A percentile compares a stretch with the other conserved stretches of the same genome.
These are phyloP conservation scores for Plutomurus gul DNA, from an alignment of 1,140 invertebrate species.

Conservation along the genomic window DNA sequence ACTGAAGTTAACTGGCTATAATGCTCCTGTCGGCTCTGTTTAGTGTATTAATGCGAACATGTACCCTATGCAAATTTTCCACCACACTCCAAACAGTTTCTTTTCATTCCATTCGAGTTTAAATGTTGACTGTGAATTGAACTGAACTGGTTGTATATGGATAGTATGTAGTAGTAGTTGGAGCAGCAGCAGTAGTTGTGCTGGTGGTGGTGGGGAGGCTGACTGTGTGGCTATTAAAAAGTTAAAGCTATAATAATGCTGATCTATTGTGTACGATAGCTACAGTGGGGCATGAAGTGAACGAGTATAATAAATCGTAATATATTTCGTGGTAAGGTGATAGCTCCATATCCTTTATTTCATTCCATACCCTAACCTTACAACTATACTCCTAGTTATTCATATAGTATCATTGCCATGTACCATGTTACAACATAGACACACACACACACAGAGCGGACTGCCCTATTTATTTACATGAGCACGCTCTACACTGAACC, in stretches of 20 bases:
- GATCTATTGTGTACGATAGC: background rate
- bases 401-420: background rate
- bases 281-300: background rate
- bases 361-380: slow-evolving; percentile 20
- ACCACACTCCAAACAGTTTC: slow-evolving; percentile 34
- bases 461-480: slow-evolving; percentile 26
- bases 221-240: slow-evolving; percentile 13
- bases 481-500: background rate
- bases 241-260: slow-evolving; percentile 20
- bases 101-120: background rate
- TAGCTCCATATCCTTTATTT: background rate
- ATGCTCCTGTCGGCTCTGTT: slow-evolving; percentile 24
- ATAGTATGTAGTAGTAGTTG: too few relatives aligned
- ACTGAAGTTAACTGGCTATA: background rate
- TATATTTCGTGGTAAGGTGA: slow-evolving; percentile 15
- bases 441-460: background rate
- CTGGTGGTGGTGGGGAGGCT: slow-evolving; percentile 6
- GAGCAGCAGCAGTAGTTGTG: too few relatives aligned
- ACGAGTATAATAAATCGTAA: slow-evolving; percentile 3
- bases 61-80: slow-evolving; percentile 35
- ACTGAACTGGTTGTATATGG: too few relatives aligned
- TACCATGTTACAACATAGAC: too few relatives aligned
- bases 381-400: slow-evolving; percentile 11
- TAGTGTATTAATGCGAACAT: slow-evolving; percentile 18
- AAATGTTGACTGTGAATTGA: background rate